Evolutionary conservation across 2,113 vertebrate genomes (phyloP), one percentile per base, ranked within the genome.

Genomic region (Neodon shergylaensis): DNA sequence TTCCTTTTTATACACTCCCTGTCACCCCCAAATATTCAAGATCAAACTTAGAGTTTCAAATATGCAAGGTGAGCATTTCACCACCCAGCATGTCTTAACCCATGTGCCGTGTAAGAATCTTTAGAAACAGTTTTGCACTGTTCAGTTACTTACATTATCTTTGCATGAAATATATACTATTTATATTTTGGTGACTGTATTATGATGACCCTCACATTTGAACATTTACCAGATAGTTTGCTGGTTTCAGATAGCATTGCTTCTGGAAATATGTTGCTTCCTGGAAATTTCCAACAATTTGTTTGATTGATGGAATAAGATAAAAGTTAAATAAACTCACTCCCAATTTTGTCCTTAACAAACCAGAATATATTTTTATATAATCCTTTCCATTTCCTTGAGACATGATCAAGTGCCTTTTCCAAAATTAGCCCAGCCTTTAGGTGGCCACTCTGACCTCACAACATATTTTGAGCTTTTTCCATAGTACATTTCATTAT

Each of bases 301-400:
- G 65, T 93, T 92, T 81, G 74, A 70, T 83, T 90, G 68, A 61
- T 88, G 19, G 21, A 39, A 90, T 36, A 96, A 97, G 21, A 77
- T 88, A 24, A 83, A 94, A 87, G 58, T 85, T 58, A 95, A 94
- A 79, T 83, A 92, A 92, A 74, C 78, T 68, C 21, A 61, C 8
- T 87, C 19, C 63, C n/a, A 90, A 10, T 94, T 91, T 82, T 94
- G 4, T 90, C 52, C 42, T 33, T 31, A 66, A 39, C 58, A 96
- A 54, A 77, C 63, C 49, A 91, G 31, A 33, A 44, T 77, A 1
- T 81, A 22, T 86, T 96, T 88, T 91, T 84, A 28, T 82, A 1
- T 93, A 79, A 31, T 96, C 42, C 4, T 44, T n/a, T 96, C 36
- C n/a, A 42, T 52, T 94, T 96, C 39, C 61, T 96, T 94, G 10